Evolutionary conservation across 1,140 invertebrate species (phyloP).

Genomic region (Drosophila setifemur): DNA sequence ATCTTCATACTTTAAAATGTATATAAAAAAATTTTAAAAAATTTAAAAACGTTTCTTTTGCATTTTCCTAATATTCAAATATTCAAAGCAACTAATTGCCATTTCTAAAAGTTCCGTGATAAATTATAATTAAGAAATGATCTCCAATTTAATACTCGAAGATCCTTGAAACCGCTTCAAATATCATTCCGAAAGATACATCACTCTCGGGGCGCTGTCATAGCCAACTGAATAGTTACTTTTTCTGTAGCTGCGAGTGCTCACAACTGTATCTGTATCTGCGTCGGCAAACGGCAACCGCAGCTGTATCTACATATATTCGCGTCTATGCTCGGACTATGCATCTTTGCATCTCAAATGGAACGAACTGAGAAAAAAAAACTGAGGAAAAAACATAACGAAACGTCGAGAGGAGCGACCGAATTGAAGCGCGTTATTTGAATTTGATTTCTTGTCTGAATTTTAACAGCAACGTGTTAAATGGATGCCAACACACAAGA

Average conservation of each 20-base stretch:
- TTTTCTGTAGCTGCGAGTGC: background rate
- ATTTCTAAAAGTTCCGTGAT: too few species aligned
- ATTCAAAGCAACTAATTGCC: too few species aligned
- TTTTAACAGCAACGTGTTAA: constrained; percentile 80
- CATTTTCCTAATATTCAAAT: too few species aligned
- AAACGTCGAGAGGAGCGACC: constrained; percentile 4
- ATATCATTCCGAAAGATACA: too few species aligned
- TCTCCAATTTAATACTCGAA: too few species aligned
- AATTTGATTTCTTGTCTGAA: constrained; percentile 79
- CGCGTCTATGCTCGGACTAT: constrained; percentile 17
- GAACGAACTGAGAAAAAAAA: constrained; percentile 2
- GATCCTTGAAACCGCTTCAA: too few species aligned
- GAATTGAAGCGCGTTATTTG: constrained; percentile 79
- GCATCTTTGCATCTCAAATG: constrained; percentile 34
- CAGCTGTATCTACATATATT: background rate
- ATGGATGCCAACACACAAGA: constrained; percentile 73
- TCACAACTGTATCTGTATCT: constrained; percentile 7
- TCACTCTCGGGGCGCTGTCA: too few species aligned
- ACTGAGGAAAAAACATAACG: background rate
- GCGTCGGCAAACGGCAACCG: background rate
- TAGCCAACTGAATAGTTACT: too few species aligned
- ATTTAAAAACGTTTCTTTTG: too few species aligned
- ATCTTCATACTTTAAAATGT: too few species aligned
- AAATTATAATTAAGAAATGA: too few species aligned
- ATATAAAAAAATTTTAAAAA: too few species aligned